These are phyloP conservation scores for Drosophila saltans DNA, from an alignment of 1,140 invertebrate species.

Conservation along the genomic window DNA sequence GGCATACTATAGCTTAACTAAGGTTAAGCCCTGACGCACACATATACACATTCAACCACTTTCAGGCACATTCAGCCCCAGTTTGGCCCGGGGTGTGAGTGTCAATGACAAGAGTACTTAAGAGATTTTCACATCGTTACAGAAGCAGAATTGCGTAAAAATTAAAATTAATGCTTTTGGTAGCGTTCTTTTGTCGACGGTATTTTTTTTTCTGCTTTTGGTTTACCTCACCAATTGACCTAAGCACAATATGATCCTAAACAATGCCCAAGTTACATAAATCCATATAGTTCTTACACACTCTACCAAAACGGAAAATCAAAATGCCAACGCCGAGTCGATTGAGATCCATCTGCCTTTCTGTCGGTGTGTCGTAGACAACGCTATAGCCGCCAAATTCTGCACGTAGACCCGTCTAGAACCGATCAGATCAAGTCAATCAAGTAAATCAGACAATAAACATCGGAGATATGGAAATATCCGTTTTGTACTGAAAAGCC, in stretches of 20 bases:
- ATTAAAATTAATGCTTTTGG: constrained; percentile 79
- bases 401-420: too few species aligned
- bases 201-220: not conserved
- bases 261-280: too few species aligned
- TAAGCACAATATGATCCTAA: not conserved
- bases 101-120: constrained; percentile 82
- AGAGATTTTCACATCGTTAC: constrained; percentile 82
- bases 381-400: too few species aligned
- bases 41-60: constrained; percentile 26
- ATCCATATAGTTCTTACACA: too few species aligned
- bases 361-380: too few species aligned
- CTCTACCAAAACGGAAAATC: too few species aligned
- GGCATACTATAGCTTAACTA: constrained; percentile 58
- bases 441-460: too few species aligned
- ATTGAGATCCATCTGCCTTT: too few species aligned
- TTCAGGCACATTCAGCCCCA: constrained; percentile 11
- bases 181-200: constrained; percentile 12
- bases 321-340: too few species aligned
- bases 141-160: constrained; percentile 77
- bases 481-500: too few species aligned
- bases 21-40: constrained; percentile 69
- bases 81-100: constrained; percentile 59
- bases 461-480: too few species aligned
- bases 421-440: too few species aligned
- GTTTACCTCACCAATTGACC: constrained; percentile 17